Evolutionary conservation across 2,113 vertebrate genomes (phyloP), one percentile per base, ranked within the genome.

Genomic region (Gasterosteus nipponicus): DNA sequence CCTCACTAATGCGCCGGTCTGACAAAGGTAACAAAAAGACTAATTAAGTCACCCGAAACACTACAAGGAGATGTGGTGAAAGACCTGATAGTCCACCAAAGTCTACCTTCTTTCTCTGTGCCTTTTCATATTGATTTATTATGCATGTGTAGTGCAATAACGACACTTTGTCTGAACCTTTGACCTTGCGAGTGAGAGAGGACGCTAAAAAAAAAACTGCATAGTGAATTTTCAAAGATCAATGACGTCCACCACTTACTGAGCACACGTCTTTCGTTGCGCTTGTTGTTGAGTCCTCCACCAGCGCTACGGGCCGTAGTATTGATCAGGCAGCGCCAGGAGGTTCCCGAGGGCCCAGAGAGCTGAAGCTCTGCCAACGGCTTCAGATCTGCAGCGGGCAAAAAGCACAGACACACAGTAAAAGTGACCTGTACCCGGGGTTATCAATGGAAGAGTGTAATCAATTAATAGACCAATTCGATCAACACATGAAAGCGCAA

Each of bases 341-440:
- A 69, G 63, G 49, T n/a, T 82, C 72, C 76, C 77, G 29, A 8
- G 77, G 60, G 80, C 47, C 58, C 42, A 10, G 2, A 31, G 71
- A 65, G 58, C n/a, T 75, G 41, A 60, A 79, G 59, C 79, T 44
- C 49, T 59, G 79, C 67, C 79, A 79, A 69, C 51, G 60, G 59
- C 60, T 33, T 69, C 15, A 76, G 58, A 81, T 38, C 72, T 73
- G 79, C 75, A 79, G 75, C 54, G 35, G 26, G n/a, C 31, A 44
- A 53, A 64, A 38, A 41, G 10, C 7, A 42, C 22, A 65, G 66
- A 64, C 33, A 18, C 46, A 73, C 35, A 56, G 18, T 19, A 18
- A 56, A 67, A 71, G 2, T 9, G 3, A 64, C 42, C 22, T 38
- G n/a, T 29, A 47, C 10, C 15, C 3, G 5, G 5, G 5, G 33